Evolutionary conservation across 2,797 vertebrate genomes (phyloP), one percentile per base, ranked within the genome.

Genomic region (Fistularia tabacaria): DNA sequence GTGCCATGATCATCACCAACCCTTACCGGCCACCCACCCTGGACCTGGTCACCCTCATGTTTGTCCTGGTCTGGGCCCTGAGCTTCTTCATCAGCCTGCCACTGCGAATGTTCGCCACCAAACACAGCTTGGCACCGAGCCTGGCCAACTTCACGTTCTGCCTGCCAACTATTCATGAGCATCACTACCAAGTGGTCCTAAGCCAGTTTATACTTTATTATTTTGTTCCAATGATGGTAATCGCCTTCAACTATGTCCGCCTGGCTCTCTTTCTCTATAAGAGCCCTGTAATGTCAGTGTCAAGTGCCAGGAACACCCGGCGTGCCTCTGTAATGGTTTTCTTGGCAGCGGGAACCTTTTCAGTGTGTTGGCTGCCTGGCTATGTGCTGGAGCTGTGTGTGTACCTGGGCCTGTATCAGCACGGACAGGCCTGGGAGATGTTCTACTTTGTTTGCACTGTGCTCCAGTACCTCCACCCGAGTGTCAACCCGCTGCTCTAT

Each of bases 71-170:
- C 68, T 91, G 88, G 89, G 80, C 86, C 15, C 61, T 91, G 45
- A 90, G 89, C 67, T 89, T 92, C 74, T 81, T 87, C 68, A 85
- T 90, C 78, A 91, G 91, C 49, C 74, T 92, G 39, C 81, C 87
- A 0, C 64, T 92, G 64, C 47, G 80, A 40, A 88, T 90, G 79
- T 90, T 90, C 46, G 88, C 85, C 73, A 91, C 72, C 49, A 83
- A 74, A 50, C 73, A 88, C 52, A 87, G 61, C 43, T n/a, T 83
- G 9, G 70, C 74, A 54, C 77, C 79, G 0, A 77, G 67, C 39
- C 37, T 76, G 49, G 71, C 64, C 6, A 89, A 87, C 43, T 79
- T 85, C 66, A 85, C 79, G 39, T 79, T 90, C 66, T 91, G 90
- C 75, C 75, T 90, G 55, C 88, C 90, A 46, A 88, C 80, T 37